phyloP scores from a whole-genome alignment of 2,797 vertebrate genomes.

The Falco concolor region DNA sequence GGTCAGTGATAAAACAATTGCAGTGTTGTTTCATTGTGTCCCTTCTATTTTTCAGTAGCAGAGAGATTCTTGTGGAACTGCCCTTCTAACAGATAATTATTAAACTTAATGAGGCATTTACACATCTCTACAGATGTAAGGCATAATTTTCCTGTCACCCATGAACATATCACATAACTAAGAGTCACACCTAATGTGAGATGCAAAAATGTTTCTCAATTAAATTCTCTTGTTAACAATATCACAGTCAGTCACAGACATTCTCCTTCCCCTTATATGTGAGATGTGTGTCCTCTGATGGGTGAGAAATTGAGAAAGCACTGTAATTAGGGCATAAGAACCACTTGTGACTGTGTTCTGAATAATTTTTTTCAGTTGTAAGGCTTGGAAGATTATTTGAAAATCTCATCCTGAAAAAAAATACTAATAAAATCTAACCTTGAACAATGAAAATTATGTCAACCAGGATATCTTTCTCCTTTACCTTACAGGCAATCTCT shows the following conservation, averaged over 20 bases:
- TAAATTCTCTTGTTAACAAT: slow-evolving; percentile 40
- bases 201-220: slow-evolving; percentile 38
- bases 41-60: neutral
- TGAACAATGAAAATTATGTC: neutral
- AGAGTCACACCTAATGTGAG: slow-evolving; percentile 45
- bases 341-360: neutral
- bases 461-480: neutral
- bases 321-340: neutral
- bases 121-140: slow-evolving; percentile 31
- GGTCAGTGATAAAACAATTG: neutral
- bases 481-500: neutral
- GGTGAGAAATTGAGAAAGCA: slow-evolving; percentile 3
- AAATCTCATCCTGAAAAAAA: neutral
- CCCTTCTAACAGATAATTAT: slow-evolving; percentile 41
- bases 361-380: neutral
- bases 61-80: slow-evolving; percentile 4
- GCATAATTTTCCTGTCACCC: slow-evolving; percentile 26
- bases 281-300: neutral
- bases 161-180: neutral
- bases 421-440: neutral
- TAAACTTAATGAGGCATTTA: slow-evolving; percentile 58
- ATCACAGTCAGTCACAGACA: neutral
- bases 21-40: neutral
- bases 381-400: neutral
- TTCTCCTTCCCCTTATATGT: neutral